Base-by-base conservation (phyloP, 2,797 vertebrate genomes). In the Gambelia wislizenii region DNA sequence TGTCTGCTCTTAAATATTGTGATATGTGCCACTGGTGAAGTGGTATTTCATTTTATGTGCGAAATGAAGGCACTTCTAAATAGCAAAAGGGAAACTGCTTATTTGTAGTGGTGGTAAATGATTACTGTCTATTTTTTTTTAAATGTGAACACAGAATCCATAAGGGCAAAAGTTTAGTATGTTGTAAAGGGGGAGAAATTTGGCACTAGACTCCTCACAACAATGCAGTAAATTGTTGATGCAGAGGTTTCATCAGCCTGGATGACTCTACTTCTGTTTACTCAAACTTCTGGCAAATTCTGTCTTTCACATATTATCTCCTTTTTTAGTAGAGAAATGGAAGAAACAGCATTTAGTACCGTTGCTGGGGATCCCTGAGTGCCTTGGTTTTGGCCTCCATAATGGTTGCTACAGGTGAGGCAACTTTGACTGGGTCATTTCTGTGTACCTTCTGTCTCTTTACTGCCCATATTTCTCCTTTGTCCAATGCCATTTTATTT, bases 291-390 rank as follows among this genome's bases (percentile, higher is more conserved):
- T 44, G 25, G 22, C 36, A 54, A 42, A 14, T 44, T 3, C 33
- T 1, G 2, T 36, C n/a, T 86, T 47, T 90, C 27, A 87, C 33
- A 30, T 93, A 4, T 77, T 92, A 74, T 93, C 22, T 93, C 77
- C 47, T 90, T 85, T 56, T 86, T 6, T 72, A 99, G 99, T 99
- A 95, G 98, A 97, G 67, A 99, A 98, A 89, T 99, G 98, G 98
- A 97, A 98, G 95, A 99, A 98, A 93, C 90, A 91, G 47, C 94
- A 95, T 77, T 96, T 95, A 0, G 85, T 97, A 91, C 97, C 98
- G 0, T 97, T 98, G 22, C 96, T 99, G 84, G 99, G 98, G 81
- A 97, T 99, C 93, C 98, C 98, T 61, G 94, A 92, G 30, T 99
- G 98, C 3, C 1, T 97, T 20, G 98, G 98, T 47, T 99, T 99